Evolutionary conservation across 2,113 vertebrate species (phyloP).

Genomic region (Oreochromis niloticus): DNA sequence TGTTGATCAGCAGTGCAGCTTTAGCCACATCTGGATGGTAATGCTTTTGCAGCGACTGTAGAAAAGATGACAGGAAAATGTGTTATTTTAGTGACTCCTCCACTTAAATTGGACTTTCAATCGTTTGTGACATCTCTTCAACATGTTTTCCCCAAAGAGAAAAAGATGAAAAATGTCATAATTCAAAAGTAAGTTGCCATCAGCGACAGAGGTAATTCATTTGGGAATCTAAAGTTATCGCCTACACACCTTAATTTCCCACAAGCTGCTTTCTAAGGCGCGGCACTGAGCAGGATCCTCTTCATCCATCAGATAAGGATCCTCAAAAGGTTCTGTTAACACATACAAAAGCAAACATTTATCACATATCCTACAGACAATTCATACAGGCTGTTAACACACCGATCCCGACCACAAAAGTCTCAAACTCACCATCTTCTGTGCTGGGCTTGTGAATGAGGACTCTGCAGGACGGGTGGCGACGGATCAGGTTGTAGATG

Average conservation of each 20-base stretch:
- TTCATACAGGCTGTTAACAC: background rate
- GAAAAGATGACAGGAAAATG: background rate
- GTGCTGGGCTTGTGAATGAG: slow-evolving; percentile 82
- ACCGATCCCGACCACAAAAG: background rate
- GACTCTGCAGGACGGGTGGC: slow-evolving; percentile 84
- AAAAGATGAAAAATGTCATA: background rate
- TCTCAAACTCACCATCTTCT: slow-evolving; percentile 44
- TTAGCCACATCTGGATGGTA: slow-evolving; percentile 88
- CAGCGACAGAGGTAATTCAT: background rate
- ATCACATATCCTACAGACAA: background rate
- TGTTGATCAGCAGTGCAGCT: slow-evolving; percentile 79
- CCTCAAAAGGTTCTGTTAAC: slow-evolving; percentile 72
- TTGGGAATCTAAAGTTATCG: background rate
- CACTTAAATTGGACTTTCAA: background rate
- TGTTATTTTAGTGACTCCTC: background rate
- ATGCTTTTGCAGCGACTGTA: slow-evolving; percentile 86
- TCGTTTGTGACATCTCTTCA: background rate
- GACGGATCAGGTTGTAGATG: slow-evolving; percentile 88
- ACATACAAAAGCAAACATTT: background rate
- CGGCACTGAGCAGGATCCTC: slow-evolving; percentile 79
- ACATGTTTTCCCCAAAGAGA: background rate
- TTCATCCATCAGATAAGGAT: slow-evolving; percentile 83
- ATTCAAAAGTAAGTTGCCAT: background rate
- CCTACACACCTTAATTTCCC: slow-evolving; percentile 86
- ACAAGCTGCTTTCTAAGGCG: slow-evolving; percentile 92